Percentiles rank a stretch among this genome's conserved stretches.
Evolutionary conservation across 1,140 invertebrate species (phyloP).

Genomic region (Reticulitermes speratus): DNA sequence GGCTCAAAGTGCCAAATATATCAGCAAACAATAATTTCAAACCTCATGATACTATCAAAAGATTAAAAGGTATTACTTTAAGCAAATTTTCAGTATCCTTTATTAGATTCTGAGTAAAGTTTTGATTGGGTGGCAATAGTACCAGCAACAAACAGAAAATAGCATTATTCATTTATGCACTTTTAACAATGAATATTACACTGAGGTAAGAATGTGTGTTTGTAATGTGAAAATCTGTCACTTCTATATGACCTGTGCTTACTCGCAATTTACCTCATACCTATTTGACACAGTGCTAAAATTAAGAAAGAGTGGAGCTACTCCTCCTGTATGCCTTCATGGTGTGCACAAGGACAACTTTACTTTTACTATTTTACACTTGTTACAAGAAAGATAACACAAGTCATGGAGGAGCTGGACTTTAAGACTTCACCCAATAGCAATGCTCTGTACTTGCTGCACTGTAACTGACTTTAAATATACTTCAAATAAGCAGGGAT

Average conservation of each 20-base stretch:
- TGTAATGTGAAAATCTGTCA: not conserved
- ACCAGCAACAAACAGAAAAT: not conserved
- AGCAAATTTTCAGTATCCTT: no score
- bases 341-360: no score
- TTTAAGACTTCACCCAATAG: not conserved
- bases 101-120: not conserved
- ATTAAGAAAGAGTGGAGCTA: no score
- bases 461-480: constrained; percentile 1
- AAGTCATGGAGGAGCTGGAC: not conserved
- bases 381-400: not conserved
- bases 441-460: constrained; percentile 2
- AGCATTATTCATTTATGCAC: not conserved
- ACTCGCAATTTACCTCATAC: not conserved
- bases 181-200: not conserved
- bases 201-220: not conserved
- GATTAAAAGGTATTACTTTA: no score
- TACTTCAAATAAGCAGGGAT: not conserved
- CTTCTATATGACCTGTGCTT: not conserved
- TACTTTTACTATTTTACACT: not conserved
- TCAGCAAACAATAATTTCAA: not conserved
- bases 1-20: not conserved
- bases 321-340: no score
- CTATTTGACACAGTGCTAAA: no score
- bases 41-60: not conserved
- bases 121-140: not conserved